Conservation (phyloP, 1,140 invertebrate species). For the Glomeris maerens region DNA sequence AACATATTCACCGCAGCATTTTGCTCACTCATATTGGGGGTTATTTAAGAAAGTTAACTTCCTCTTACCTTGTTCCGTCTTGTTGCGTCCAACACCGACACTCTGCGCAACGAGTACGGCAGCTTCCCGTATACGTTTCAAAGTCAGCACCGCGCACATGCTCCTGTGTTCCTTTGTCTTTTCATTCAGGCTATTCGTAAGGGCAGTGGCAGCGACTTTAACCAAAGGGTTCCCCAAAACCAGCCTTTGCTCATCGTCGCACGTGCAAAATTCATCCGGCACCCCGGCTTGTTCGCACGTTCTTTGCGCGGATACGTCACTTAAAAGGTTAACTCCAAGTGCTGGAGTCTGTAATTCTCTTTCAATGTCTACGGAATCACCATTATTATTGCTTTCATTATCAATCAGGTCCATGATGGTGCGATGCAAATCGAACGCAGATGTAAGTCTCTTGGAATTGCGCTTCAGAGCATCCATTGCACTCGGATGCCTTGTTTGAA, state of each 20-base stretch:
- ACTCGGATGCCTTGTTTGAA: conserved; percentile 22
- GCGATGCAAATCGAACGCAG: conserved; percentile 65
- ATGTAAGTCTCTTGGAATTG: conserved; percentile 52
- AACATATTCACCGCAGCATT: no score
- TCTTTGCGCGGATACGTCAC: conserved; percentile 18
- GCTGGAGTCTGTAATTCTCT: neutral
- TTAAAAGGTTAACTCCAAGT: conserved; percentile 3
- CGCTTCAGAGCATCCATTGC: conserved; percentile 23
- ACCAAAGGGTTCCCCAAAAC: conserved; percentile 11
- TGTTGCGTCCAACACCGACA: no score
- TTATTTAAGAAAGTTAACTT: no score
- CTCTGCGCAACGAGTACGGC: no score
- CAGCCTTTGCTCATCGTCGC: conserved; percentile 21
- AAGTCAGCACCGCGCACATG: neutral
- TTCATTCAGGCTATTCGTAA: conserved; percentile 13
- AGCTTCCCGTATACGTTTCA: neutral
- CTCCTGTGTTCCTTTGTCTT: neutral
- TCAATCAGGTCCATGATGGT: conserved; percentile 50
- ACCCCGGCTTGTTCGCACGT: conserved; percentile 36
- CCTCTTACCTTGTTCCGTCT: no score
- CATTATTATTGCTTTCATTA: conserved; percentile 31
- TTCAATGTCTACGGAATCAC: conserved; percentile 26
- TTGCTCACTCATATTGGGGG: no score
- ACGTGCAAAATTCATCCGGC: conserved; percentile 36
- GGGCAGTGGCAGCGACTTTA: conserved; percentile 7